A percentile compares a stretch with the other conserved stretches of the same genome.
Conservation (phyloP, 1,140 invertebrate species). For the Subanguina moxae region DNA sequence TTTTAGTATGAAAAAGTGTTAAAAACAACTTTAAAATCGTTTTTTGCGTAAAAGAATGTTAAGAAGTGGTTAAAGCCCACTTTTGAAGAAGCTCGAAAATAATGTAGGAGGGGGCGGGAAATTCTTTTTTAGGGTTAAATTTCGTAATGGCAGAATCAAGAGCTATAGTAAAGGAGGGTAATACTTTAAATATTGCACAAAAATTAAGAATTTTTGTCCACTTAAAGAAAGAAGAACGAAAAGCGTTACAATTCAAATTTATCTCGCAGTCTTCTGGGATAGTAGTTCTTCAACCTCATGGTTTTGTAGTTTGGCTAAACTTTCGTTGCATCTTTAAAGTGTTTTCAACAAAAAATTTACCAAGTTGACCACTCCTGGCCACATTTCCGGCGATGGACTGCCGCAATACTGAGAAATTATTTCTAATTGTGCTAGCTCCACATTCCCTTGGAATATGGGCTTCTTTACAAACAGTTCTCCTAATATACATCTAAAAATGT, state of each 20-base stretch:
- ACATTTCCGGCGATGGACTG: conserved; percentile 88
- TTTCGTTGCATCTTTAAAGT: too few species aligned
- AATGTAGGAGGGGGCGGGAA: too few species aligned
- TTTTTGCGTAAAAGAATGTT: too few species aligned
- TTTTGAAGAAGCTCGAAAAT: too few species aligned
- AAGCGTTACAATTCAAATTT: conserved; percentile 77
- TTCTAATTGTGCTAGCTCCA: conserved; percentile 88
- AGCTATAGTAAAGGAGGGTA: too few species aligned
- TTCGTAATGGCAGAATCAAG: too few species aligned
- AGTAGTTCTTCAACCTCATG: conserved; percentile 87
- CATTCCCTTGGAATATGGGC: conserved; percentile 89
- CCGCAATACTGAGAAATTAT: conserved; percentile 90
- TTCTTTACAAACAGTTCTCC: conserved; percentile 93
- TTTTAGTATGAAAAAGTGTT: too few species aligned
- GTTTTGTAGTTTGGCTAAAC: conserved; percentile 77
- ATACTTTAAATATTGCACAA: conserved; percentile 85
- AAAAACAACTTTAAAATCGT: too few species aligned
- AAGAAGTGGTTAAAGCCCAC: too few species aligned
- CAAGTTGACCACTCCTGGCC: conserved; percentile 91
- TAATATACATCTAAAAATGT: conserved; percentile 75
- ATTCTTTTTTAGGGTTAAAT: conserved; percentile 80
- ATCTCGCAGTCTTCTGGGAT: conserved; percentile 78
- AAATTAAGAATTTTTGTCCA: not conserved
- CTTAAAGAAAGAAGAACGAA: not conserved
- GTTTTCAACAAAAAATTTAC: too few species aligned